These are phyloP conservation scores for Nomada flava DNA, from an alignment of 2,888 invertebrate species.

Conservation along the genomic window DNA sequence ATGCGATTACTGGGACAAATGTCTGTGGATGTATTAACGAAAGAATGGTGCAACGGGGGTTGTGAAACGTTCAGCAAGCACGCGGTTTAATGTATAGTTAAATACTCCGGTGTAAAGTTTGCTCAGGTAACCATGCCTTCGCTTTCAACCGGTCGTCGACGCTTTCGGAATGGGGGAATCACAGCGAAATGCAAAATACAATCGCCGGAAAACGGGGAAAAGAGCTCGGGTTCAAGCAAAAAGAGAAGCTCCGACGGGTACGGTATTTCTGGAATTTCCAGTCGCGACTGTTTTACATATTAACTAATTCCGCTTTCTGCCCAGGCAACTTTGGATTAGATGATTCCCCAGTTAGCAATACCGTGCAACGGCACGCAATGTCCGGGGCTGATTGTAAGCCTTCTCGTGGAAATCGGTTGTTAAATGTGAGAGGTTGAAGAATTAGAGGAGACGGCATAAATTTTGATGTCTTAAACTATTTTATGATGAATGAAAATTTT, in stretches of 20 bases:
- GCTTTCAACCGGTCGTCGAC: slow-evolving; percentile 48
- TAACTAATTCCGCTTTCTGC: slow-evolving; percentile 69
- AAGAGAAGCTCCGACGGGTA: slow-evolving; percentile 50
- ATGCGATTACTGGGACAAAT: background rate
- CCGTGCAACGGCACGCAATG: slow-evolving; percentile 57
- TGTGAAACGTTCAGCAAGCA: background rate
- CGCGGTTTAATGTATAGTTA: slow-evolving; percentile 38
- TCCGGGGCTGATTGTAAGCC: slow-evolving; percentile 63
- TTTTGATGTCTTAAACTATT: too few relatives aligned
- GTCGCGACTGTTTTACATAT: slow-evolving; percentile 68
- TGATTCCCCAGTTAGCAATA: slow-evolving; percentile 71
- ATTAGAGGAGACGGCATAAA: too few relatives aligned
- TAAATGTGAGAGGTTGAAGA: too few relatives aligned
- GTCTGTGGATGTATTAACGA: background rate
- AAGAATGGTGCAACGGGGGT: background rate
- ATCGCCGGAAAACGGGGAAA: slow-evolving; percentile 36
- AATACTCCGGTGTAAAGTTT: slow-evolving; percentile 50
- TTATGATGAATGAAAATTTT: too few relatives aligned
- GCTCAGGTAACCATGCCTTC: slow-evolving; percentile 24
- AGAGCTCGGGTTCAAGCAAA: slow-evolving; percentile 41
- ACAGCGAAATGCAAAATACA: slow-evolving; percentile 60
- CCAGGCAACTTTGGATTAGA: slow-evolving; percentile 69
- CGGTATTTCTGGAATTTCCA: slow-evolving; percentile 62
- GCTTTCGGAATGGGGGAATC: slow-evolving; percentile 34
- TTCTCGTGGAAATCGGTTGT: slow-evolving; percentile 23